Conservation (phyloP, 2,888 invertebrate genomes). For the Plagodis dolabraria region DNA sequence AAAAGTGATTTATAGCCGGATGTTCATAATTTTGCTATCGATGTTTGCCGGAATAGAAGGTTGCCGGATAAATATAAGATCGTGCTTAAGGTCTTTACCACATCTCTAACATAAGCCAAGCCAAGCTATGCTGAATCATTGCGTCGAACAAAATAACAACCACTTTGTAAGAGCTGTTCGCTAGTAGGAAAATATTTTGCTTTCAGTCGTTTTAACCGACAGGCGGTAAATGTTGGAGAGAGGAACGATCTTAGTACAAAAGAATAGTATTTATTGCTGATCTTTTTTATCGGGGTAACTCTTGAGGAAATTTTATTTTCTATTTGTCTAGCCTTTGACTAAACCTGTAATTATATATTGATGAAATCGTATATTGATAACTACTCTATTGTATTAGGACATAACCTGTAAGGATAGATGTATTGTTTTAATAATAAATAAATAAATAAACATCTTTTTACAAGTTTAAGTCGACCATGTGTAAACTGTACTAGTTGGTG, state of each 20-base stretch:
- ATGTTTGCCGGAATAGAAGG: neutral
- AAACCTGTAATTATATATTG: no score
- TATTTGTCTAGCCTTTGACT: no score
- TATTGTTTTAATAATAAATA: no score
- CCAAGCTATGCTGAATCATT: conserved; percentile 30
- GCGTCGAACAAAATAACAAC: conserved; percentile 28
- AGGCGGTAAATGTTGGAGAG: conserved; percentile 24
- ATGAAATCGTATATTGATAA: no score
- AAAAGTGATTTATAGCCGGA: no score
- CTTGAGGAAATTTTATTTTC: neutral
- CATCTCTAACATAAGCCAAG: conserved; percentile 19
- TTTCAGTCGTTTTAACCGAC: conserved; percentile 31
- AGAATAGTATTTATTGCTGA: conserved; percentile 14
- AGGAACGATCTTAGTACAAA: conserved; percentile 13
- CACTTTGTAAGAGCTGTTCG: conserved; percentile 23
- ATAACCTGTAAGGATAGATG: no score
- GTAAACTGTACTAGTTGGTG: no score
- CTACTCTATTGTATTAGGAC: no score
- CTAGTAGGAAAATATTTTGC: conserved; percentile 30
- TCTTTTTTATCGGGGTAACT: neutral
- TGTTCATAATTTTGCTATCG: no score
- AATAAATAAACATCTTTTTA: no score
- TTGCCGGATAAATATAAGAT: neutral
- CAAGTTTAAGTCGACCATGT: no score
- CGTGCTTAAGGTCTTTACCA: neutral